Evolutionary conservation across 2,797 vertebrate genomes (phyloP).

Genomic region (Enteromius paludinosus): DNA sequence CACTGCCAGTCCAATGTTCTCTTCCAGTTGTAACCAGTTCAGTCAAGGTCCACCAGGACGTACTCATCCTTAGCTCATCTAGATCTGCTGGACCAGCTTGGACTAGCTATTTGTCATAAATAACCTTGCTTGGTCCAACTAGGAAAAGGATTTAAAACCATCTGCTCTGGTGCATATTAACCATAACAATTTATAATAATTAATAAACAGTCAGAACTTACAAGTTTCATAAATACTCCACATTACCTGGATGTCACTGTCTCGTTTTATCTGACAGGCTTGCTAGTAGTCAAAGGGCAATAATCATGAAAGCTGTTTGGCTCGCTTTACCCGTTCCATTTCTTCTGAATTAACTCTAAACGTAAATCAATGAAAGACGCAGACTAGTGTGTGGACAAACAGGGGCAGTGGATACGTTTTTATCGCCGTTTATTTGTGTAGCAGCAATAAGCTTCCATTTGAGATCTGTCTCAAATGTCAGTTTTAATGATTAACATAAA

Average conservation of each 20-base stretch:
- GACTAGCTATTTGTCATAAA: neutral
- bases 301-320: neutral
- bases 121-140: neutral
- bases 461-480: neutral
- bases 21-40: neutral
- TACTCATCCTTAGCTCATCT: neutral
- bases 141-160: neutral
- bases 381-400: neutral
- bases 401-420: neutral
- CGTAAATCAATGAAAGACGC: neutral
- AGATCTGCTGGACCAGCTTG: neutral
- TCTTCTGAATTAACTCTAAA: neutral
- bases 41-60: neutral
- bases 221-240: neutral
- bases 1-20: neutral
- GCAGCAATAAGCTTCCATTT: neutral
- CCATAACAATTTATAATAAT: neutral
- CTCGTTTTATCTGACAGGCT: neutral
- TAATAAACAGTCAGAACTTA: neutral
- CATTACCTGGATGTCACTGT: neutral
- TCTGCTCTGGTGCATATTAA: neutral
- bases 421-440: no score
- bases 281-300: neutral
- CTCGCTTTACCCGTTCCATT: neutral
- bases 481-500: neutral